Evolutionary conservation across 2,888 invertebrate species (phyloP), one percentile per base, ranked within the genome.

Genomic region (Chrysolina americana): DNA sequence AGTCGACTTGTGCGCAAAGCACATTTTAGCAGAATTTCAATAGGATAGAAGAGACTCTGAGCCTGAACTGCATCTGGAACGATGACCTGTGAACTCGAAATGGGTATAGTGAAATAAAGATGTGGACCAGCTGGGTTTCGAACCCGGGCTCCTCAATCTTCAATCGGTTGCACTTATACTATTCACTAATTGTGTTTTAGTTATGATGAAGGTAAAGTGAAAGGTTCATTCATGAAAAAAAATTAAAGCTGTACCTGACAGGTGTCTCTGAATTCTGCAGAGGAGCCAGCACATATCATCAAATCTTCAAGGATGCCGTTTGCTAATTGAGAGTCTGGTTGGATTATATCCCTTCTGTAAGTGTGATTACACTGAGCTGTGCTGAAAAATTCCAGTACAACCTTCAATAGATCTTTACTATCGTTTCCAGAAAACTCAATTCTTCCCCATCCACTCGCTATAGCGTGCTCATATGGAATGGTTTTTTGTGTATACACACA

Each of bases 371-470:
- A 92, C 10, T 80, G 77, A 0, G 75, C n/a, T 0, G 83, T 78
- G 0, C 83, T 59, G 23, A 89, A 86, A 36, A 86, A 80, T 2
- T 82, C 81, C n/a, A 90, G 81, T 2, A 86, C 87, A 0, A 90
- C 90, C 81, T 89, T 89, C 65, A 89, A 79, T 50, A 91, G 83
- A 78, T 87, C 85, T 28, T 81, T 78, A 69, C 86, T 85, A 21
- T 79, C 76, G 17, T 76, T 63, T 10, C 84, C 85, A 17, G 79
- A 78, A 8, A 81, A 76, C 68, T 85, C 83, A 0, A 84, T 81
- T 56, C 78, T 83, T 8, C 90, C 90, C 90, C 90, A 90, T 19
- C 90, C 90, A n/a, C 87, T 88, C 0, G 89, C 89, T 2, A 88
- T 83, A 0, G 87, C 86, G 56, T 83, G 82, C 2, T 70, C 56